Percentiles rank a stretch among this genome's conserved stretches.
Evolutionary conservation across 1,140 invertebrate species (phyloP).

Genomic region (Drosophila tani): DNA sequence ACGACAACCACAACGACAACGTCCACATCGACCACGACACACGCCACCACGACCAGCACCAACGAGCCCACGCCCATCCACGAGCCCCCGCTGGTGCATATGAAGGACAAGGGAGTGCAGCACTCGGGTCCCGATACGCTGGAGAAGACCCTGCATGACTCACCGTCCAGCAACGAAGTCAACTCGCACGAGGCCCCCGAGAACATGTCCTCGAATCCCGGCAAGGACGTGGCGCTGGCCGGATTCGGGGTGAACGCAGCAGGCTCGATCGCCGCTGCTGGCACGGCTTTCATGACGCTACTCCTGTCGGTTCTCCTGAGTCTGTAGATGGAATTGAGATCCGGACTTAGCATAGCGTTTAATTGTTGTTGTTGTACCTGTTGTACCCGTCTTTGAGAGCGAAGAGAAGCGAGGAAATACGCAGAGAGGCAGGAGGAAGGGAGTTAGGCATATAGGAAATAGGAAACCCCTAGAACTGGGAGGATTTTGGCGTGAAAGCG

Average conservation of each 20-base stretch:
- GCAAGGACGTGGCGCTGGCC: constrained; percentile 66
- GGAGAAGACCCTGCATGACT: constrained; percentile 76
- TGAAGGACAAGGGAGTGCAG: constrained; percentile 63
- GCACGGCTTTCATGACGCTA: constrained; percentile 32
- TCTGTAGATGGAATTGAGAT: constrained; percentile 66
- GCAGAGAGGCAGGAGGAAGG: constrained; percentile 19
- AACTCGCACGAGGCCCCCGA: constrained; percentile 74
- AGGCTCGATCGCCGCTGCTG: constrained; percentile 3
- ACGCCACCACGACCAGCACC: constrained; percentile 86
- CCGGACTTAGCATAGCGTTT: constrained; percentile 78
- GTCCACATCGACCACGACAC: constrained; percentile 89
- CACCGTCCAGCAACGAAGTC: constrained; percentile 66
- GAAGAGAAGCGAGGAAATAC: constrained; percentile 26
- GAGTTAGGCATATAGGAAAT: constrained; percentile 27
- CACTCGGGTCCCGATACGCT: constrained; percentile 77
- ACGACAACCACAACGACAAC: constrained; percentile 90
- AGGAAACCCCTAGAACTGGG: constrained; percentile 7
- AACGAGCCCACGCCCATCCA: constrained; percentile 84
- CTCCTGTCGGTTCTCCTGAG: constrained; percentile 40
- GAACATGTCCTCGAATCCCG: constrained; percentile 67
- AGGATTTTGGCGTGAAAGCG: constrained; percentile 39
- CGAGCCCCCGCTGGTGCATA: constrained; percentile 79
- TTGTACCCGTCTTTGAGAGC: constrained; percentile 82
- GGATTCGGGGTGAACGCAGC: constrained; percentile 58
- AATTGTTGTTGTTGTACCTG: constrained; percentile 85